Evolutionary conservation across 2,113 vertebrate species (phyloP), one percentile per base, ranked within the genome.

Genomic region (Tenrec ecaudatus): DNA sequence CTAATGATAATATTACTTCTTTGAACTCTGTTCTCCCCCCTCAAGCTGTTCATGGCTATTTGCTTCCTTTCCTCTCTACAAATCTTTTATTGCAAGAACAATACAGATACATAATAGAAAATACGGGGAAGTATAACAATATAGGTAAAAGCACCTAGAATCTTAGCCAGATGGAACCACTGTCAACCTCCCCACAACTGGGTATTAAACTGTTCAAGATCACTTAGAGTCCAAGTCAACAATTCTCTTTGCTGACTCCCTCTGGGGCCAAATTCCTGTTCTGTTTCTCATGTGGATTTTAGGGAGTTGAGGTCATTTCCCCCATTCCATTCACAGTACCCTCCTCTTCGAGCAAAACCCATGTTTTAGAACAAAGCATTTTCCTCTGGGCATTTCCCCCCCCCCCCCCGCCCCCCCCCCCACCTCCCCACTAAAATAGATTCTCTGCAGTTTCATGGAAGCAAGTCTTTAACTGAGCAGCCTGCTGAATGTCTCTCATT

Each of bases 1-100:
- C 58, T 90, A 93, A 53, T 93, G 62, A 62, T 84, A 62, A 82
- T 60, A 78, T 87, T 82, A 84, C 76, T 29, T 76, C 43, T 89
- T 68, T 92, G 88, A 62, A 69, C 40, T 86, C n/a, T 64, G 10
- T 60, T 92, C 27, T 91, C 2, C 17, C 60, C 20, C 86, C 89
- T 96, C 10, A 78, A 92, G 40, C 12, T 90, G 29, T 43, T 82
- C 0, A 7, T 25, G 69, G 16, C 11, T 36, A 7, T 31, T 43
- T 66, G 40, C 43, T 25, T 10, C 7, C 25, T 1, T 36, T 82
- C n/a, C 79, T 84, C 31, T 85, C 77, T 83, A 53, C 68, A 64
- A 62, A 62, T 2, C 19, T 58, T 58, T 62, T 62, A 62, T 62
- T 77, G 81, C 12, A 92, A 83, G 89, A 89, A 27, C 31, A 83